Percentiles rank a stretch among this genome's conserved stretches.
These are phyloP conservation scores for Allacma fusca DNA, from an alignment of 2,888 invertebrate species.

Conservation along the genomic window DNA sequence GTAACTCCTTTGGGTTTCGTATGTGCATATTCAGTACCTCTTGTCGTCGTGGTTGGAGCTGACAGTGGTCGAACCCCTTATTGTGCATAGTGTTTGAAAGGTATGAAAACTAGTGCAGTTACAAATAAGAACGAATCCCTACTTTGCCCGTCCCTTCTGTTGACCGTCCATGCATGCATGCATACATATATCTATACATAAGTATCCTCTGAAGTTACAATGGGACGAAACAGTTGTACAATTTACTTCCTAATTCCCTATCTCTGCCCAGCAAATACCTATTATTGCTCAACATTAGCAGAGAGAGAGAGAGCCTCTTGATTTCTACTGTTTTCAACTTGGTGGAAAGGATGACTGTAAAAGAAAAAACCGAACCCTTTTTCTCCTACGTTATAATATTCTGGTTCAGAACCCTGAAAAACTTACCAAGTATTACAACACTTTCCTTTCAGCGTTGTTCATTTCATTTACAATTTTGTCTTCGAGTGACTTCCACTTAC, in stretches of 20 bases:
- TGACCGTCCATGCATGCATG: not conserved
- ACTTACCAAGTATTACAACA: not conserved
- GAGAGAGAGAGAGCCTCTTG: not conserved
- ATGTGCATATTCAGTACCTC: too few relatives aligned
- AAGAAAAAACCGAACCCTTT: slow-evolving; percentile 24
- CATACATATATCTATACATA: not conserved
- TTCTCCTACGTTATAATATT: not conserved
- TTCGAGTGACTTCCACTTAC: too few relatives aligned
- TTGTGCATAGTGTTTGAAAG: too few relatives aligned
- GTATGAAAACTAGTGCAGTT: not conserved
- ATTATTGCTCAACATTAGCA: not conserved
- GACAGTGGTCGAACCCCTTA: too few relatives aligned
- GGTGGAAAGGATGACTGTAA: not conserved
- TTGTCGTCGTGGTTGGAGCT: too few relatives aligned
- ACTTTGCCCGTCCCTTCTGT: not conserved
- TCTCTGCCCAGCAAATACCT: not conserved
- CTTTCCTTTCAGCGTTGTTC: not conserved
- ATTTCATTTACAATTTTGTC: not conserved
- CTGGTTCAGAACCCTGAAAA: slow-evolving; percentile 7
- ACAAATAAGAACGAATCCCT: not conserved
- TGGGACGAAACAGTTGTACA: not conserved
- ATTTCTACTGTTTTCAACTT: not conserved
- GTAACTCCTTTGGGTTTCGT: slow-evolving; percentile 9
- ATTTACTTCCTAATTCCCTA: not conserved
- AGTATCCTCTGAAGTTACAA: not conserved